Conservation (phyloP, 2,797 vertebrate genomes). For the Gymnothorax reevesii region DNA sequence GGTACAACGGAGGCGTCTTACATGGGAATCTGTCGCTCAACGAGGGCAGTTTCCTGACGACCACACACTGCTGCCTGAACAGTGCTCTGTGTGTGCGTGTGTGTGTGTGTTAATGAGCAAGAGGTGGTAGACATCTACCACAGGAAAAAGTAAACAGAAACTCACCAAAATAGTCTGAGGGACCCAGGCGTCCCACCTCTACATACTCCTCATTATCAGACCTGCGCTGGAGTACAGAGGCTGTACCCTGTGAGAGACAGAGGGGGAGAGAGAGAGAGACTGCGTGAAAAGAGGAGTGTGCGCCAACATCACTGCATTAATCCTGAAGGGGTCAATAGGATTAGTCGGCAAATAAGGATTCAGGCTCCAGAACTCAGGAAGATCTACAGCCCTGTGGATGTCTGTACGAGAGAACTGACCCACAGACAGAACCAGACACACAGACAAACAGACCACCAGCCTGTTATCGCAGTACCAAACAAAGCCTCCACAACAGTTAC, state of each 20-base stretch:
- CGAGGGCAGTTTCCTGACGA: no score
- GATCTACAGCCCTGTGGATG: constrained; percentile 55
- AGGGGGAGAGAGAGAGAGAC: constrained; percentile 1
- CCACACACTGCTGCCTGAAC: no score
- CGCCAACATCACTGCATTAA: constrained; percentile 39
- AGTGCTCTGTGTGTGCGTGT: not conserved
- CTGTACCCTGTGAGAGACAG: constrained; percentile 79
- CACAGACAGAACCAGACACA: constrained; percentile 4
- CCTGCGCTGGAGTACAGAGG: constrained; percentile 92
- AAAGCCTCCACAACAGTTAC: constrained; percentile 38
- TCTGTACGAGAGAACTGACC: constrained; percentile 17
- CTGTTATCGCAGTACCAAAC: not conserved
- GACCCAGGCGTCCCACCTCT: constrained; percentile 91
- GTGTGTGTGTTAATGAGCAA: not conserved
- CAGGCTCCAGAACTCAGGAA: constrained; percentile 53
- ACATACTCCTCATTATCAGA: constrained; percentile 94
- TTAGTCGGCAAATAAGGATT: constrained; percentile 69
- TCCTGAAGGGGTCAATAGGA: constrained; percentile 63
- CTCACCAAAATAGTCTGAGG: constrained; percentile 97
- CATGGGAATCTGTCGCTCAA: no score
- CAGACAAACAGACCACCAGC: not conserved
- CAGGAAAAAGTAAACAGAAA: constrained; percentile 12
- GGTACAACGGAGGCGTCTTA: no score
- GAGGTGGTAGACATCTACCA: not conserved
- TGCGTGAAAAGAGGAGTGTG: constrained; percentile 25